Percentiles rank a stretch among this genome's conserved stretches.
Conservation (phyloP, 2,113 vertebrate species). For the Oriolus oriolus region DNA sequence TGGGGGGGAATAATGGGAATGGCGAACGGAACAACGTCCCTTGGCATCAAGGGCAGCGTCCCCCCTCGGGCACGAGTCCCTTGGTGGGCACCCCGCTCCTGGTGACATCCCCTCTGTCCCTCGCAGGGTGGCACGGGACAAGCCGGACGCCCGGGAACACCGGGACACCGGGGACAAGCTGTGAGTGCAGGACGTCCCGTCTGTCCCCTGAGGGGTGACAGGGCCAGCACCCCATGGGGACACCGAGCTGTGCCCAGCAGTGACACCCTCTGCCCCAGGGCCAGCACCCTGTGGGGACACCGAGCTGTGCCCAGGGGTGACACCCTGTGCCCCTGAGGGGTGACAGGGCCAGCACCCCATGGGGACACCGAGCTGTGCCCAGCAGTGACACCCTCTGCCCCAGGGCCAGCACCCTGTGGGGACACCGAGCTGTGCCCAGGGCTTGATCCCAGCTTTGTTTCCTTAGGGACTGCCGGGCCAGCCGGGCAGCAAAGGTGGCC, state of each 20-base stretch:
- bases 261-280: neutral
- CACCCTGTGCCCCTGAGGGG: neutral
- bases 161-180: conserved; percentile 86
- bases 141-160: conserved; percentile 79
- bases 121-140: conserved; percentile 82
- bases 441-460: neutral
- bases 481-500: conserved; percentile 85
- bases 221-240: fast-evolving
- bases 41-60: fast-evolving
- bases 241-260: neutral
- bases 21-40: fast-evolving
- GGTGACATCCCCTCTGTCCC: neutral
- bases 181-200: conserved; percentile 57
- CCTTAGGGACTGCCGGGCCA: conserved; percentile 88
- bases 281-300: neutral
- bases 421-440: no score
- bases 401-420: no score
- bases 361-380: neutral
- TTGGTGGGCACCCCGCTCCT: neutral
- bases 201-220: neutral
- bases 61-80: neutral
- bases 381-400: no score
- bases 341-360: neutral
- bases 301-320: neutral
- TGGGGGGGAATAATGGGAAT: fast-evolving